Evolutionary conservation across 2,888 invertebrate species (phyloP).

Genomic region (Eupelmus urozonus): DNA sequence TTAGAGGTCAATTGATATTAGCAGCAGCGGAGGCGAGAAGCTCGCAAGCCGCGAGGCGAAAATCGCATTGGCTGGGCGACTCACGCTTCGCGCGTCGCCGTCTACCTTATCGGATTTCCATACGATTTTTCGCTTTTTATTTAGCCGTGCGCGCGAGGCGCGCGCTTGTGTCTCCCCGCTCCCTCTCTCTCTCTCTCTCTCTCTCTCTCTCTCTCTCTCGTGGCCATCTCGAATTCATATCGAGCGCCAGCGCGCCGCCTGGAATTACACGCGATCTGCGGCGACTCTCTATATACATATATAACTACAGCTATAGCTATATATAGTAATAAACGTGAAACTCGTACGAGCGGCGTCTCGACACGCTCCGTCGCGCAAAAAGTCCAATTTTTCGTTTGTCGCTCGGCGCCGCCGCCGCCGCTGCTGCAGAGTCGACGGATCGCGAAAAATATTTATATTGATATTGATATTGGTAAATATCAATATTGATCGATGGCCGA

Average conservation of each 20-base stretch:
- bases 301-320: too few species aligned
- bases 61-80: not conserved
- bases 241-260: not conserved
- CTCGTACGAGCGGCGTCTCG: not conserved
- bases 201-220: not conserved
- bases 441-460: too few species aligned
- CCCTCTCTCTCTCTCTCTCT: not conserved
- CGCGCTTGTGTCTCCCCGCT: not conserved
- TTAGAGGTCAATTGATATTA: constrained; percentile 22
- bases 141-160: not conserved
- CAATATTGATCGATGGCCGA: too few species aligned
- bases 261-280: constrained; percentile 29
- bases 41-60: not conserved
- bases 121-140: not conserved
- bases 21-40: not conserved
- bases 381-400: too few species aligned
- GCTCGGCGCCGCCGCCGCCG: too few species aligned
- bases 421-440: too few species aligned
- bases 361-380: too few species aligned
- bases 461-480: too few species aligned
- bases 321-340: too few species aligned
- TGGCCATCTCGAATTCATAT: constrained; percentile 18
- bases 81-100: not conserved
- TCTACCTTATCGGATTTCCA: not conserved
- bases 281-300: too few species aligned